Conservation (phyloP, 2,888 invertebrate genomes). For the Macrosoma leucophasiata region DNA sequence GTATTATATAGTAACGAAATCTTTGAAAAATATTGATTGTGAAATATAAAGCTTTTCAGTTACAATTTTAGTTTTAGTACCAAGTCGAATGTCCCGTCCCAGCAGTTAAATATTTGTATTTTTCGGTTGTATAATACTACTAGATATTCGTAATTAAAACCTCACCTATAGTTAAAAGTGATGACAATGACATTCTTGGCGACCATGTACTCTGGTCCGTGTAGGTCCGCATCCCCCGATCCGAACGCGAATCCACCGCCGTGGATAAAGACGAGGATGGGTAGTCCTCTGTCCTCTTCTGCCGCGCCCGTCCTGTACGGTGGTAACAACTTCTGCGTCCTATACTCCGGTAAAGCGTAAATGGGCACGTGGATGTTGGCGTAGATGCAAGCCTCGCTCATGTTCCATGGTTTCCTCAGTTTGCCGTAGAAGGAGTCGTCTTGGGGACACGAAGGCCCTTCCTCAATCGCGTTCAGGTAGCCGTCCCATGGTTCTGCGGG, state of each 20-base stretch:
- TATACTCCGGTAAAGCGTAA: constrained; percentile 27
- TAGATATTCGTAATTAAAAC: constrained; percentile 3
- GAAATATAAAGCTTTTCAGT: too few relatives aligned
- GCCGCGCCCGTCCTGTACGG: constrained; percentile 25
- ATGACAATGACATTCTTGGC: constrained; percentile 52
- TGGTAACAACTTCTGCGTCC: constrained; percentile 25
- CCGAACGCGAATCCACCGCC: constrained; percentile 64
- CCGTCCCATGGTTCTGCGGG: constrained; percentile 68
- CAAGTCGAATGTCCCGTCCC: too few relatives aligned
- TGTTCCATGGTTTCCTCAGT: constrained; percentile 36
- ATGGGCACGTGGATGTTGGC: constrained; percentile 58
- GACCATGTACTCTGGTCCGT: constrained; percentile 60
- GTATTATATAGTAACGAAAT: too few relatives aligned
- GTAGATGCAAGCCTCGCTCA: constrained; percentile 55
- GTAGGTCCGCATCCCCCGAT: constrained; percentile 52
- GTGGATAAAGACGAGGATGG: constrained; percentile 60
- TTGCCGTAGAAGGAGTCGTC: constrained; percentile 55
- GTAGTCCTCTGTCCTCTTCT: constrained; percentile 32
- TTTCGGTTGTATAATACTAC: too few relatives aligned
- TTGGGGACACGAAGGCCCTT: constrained; percentile 78
- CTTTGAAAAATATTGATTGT: too few relatives aligned
- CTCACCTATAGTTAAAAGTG: constrained; percentile 65
- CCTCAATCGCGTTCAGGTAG: constrained; percentile 69
- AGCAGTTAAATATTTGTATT: too few relatives aligned
- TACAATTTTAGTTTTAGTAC: too few relatives aligned